Conservation (phyloP, 2,888 invertebrate species). For the Coecobrya sp. region DNA sequence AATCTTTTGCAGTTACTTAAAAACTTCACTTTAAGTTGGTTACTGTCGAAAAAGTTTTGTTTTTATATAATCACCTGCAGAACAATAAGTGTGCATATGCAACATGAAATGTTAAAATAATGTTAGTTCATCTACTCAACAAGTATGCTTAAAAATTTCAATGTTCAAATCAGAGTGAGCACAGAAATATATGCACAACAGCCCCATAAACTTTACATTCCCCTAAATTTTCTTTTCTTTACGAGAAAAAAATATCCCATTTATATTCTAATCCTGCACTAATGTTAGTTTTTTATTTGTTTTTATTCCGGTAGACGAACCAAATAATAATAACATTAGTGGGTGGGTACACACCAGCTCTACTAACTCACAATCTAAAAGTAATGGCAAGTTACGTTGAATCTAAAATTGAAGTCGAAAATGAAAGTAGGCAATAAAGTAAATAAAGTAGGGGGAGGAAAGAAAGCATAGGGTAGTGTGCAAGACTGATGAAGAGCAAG, state of each 20-base stretch:
- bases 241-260: conserved; percentile 64
- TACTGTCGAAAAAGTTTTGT: too few species aligned
- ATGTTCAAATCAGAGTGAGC: background rate
- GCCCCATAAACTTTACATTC: conserved; percentile 9
- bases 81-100: too few species aligned
- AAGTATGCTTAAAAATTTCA: conserved; percentile 5
- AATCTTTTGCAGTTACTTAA: background rate
- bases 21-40: background rate
- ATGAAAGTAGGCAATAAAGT: conserved; percentile 34
- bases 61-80: too few species aligned
- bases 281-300: conserved; percentile 85
- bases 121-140: conserved; percentile 1
- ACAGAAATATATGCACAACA: background rate
- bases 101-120: too few species aligned
- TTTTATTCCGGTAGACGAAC: conserved; percentile 82
- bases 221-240: conserved; percentile 17
- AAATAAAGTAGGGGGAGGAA: conserved; percentile 9
- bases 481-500: conserved; percentile 1
- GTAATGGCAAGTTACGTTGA: conserved; percentile 5
- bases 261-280: conserved; percentile 83
- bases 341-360: conserved; percentile 32
- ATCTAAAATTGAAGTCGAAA: conserved; percentile 47
- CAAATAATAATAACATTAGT: conserved; percentile 83
- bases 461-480: background rate
- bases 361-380: background rate